Evolutionary conservation across 2,113 vertebrate species (phyloP), one percentile per base, ranked within the genome.

Genomic region (Scomber scombrus): DNA sequence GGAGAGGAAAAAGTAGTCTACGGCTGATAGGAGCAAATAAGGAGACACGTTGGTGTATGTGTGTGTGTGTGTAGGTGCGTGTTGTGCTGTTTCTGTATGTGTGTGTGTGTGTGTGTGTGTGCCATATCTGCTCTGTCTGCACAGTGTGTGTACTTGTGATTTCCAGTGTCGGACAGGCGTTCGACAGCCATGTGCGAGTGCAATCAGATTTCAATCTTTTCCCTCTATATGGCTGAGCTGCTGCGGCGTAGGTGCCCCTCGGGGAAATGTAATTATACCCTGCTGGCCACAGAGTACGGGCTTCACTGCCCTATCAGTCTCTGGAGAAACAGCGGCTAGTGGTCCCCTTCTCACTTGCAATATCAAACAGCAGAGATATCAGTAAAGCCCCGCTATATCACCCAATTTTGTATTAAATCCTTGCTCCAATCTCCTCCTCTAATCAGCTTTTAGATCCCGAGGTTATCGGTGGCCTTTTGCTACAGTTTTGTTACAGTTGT

Each of bases 211-310:
- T 86, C 88, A 82, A 75, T 92, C 85, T 89, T 61, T 45, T 62
- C 31, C 63, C 78, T 80, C 55, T 85, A 16, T 88, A 77, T 56
- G 71, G 73, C 85, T 82, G 88, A 87, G 91, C 81, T 80, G 84
- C 81, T 78, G 88, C 58, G 23, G 83, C 21, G 12, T 61, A 81
- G 82, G 75, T 78, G 79, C 82, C 88, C 87, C 73, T 52, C 3
- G 51, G 88, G 86, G 84, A 88, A 84, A 90, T 82, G 87, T 92
- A 87, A 92, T 92, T 88, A 90, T 78, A 91, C 81, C 89, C 91
- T 78, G 75, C 88, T 78, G 86, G 91, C 88, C 89, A 66, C 63
- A 79, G 88, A 89, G 81, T 72, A 82, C 71, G 18, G 73, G 85
- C 86, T 80, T 90, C 83, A 75, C 78, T 86, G 87, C 77, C 85